Base-by-base conservation (phyloP, 1,140 invertebrate genomes). In the Manduca sexta region DNA sequence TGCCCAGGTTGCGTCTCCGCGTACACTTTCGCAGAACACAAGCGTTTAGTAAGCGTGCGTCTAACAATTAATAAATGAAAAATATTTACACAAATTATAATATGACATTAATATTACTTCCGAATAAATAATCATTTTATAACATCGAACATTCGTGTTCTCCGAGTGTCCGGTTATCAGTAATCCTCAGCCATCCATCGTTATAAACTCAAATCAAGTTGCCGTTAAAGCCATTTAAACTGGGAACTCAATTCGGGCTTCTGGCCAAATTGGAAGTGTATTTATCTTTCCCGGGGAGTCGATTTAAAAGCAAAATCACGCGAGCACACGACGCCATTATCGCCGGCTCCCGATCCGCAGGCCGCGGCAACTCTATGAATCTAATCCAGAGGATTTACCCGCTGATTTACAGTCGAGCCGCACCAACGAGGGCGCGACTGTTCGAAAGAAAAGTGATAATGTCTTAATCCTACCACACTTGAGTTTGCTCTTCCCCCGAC, bases 391-490 rank as follows among this genome's bases (percentile, higher is more conserved):
- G 82, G 85, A 82, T 87, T 87, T 84, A 74, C 69, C 68, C 62
- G 52, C 81, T 87, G 85, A 87, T 87, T 86, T 87, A 87, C 81
- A 86, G 84, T 58, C 70, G 67, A 72, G 56, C 59, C 63, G 54
- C 54, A 69, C 73, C 65, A 61, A 74, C 63, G 69, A 74, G 77
- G 77, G 74, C 77, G 72, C 71, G 67, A 69, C 67, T 80, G 67
- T 67, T 78, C 60, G 63, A 85, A 87, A 84, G 83, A 87, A 86
- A 86, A 87, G 83, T 87, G 82, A 86, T 87, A 87, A 87, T 86
- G 83, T 87, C 85, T 86, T 87, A 87, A 87, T 87, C 84, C 81
- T 73, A 79, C 73, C 76, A 81, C 78, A 82, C 76, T 83, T 60
- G 77, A 81, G 59, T 56, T 68, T 64, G 61, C 64, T 38, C 49